Evolutionary conservation across 2,797 vertebrate genomes (phyloP).

Genomic region (Heteromormyrus szaboi): DNA sequence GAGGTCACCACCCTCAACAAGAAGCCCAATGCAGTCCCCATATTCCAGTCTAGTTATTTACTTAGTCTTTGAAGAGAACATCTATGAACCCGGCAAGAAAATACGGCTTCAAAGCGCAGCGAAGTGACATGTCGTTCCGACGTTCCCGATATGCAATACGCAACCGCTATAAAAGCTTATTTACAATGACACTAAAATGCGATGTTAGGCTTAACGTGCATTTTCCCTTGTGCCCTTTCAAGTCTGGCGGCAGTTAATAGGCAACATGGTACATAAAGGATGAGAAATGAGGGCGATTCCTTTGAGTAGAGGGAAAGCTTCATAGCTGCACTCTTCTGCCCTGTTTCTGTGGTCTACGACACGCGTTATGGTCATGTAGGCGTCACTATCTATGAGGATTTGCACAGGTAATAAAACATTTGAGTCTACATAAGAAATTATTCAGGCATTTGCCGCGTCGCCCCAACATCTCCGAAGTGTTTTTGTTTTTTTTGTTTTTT

Average conservation of each 20-base stretch:
- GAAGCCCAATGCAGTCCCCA: constrained; percentile 5
- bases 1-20: constrained; percentile 13
- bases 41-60: constrained; percentile 31
- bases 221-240: background rate
- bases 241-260: background rate
- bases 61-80: constrained; percentile 34
- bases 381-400: constrained; percentile 31
- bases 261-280: background rate
- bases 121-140: constrained; percentile 51
- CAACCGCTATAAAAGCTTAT: constrained; percentile 59
- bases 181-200: constrained; percentile 53
- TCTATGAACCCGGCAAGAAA: constrained; percentile 37
- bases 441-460: constrained; percentile 21
- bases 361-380: constrained; percentile 29
- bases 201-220: background rate
- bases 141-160: constrained; percentile 59
- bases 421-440: constrained; percentile 26
- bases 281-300: background rate
- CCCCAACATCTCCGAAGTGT: constrained; percentile 15
- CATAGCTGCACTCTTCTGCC: background rate
- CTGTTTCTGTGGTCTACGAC: constrained; percentile 2
- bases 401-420: constrained; percentile 29
- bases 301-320: background rate
- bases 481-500: background rate
- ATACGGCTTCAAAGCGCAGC: constrained; percentile 47